A percentile compares a stretch with the other conserved stretches of the same genome.
phyloP scores from a whole-genome alignment of 2,888 invertebrate genomes.

The Rapana venosa region DNA sequence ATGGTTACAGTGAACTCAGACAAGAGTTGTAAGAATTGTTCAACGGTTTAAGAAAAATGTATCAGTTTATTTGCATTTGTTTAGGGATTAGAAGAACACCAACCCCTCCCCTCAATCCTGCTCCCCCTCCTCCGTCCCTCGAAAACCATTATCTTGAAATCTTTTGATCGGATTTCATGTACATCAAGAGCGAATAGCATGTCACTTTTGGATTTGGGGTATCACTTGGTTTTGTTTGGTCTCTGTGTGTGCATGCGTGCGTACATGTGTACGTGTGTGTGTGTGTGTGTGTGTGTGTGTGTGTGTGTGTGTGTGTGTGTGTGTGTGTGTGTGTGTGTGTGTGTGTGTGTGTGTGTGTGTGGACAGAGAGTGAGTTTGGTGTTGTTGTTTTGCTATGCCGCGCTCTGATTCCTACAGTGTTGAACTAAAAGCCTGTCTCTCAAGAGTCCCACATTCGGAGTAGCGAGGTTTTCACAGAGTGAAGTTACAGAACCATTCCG shows the following conservation, averaged over 20 bases:
- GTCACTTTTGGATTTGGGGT: not conserved
- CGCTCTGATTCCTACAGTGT: not conserved
- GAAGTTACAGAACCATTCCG: not conserved
- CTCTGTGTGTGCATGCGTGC: not conserved
- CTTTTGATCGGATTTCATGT: not conserved
- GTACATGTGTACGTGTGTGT: not conserved
- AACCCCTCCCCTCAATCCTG: no score
- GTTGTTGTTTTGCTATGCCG: not conserved
- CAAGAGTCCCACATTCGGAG: not conserved
- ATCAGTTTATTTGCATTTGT: no score
- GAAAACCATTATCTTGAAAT: not conserved
- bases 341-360: constrained; percentile 1
- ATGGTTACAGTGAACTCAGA: no score
- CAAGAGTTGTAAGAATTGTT: no score
- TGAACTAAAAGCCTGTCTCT: not conserved
- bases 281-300: not conserved
- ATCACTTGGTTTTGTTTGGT: not conserved
- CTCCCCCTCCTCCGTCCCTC: not conserved
- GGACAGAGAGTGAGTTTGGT: not conserved
- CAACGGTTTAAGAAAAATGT: no score
- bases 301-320: not conserved
- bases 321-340: not conserved
- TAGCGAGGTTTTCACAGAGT: not conserved
- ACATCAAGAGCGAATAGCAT: not conserved
- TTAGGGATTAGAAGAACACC: no score